Conservation (phyloP, 2,888 invertebrate genomes). For the Nysson spinosus region DNA sequence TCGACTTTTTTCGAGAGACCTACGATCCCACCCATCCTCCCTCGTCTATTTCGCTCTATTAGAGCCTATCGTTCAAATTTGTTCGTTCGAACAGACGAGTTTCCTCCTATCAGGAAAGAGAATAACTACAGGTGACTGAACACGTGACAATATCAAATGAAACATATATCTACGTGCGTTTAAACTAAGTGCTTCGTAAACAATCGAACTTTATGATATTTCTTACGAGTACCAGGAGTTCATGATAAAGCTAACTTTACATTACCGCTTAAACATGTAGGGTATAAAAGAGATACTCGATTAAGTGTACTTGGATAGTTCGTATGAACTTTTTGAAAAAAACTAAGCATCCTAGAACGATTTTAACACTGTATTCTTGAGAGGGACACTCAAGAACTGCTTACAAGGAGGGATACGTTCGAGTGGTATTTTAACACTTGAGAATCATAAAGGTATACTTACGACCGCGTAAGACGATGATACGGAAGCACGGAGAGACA, state of each 20-base stretch:
- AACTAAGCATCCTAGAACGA: neutral
- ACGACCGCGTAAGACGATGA: slow-evolving; percentile 21
- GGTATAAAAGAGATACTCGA: no score
- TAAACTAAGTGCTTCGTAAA: no score
- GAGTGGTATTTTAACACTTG: slow-evolving; percentile 48
- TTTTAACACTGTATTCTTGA: slow-evolving; percentile 5
- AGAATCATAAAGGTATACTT: slow-evolving; percentile 41
- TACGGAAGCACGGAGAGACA: slow-evolving; percentile 11
- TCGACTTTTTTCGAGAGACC: slow-evolving; percentile 20
- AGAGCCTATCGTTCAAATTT: slow-evolving; percentile 50
- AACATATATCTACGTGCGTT: no score
- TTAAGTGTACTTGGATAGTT: no score
- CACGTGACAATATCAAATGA: no score
- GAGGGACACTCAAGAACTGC: slow-evolving; percentile 20
- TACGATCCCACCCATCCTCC: slow-evolving; percentile 12
- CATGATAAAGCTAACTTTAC: no score
- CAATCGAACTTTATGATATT: no score
- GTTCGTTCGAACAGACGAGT: slow-evolving; percentile 11
- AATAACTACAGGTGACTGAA: neutral
- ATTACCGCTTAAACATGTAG: no score
- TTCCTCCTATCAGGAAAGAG: no score
- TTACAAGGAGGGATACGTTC: slow-evolving; percentile 27
- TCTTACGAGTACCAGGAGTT: no score
- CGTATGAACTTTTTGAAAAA: neutral
- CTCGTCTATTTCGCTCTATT: slow-evolving; percentile 59